Percentiles rank a stretch among this genome's conserved stretches.
These are phyloP conservation scores for Thamnophis elegans DNA, from an alignment of 2,797 vertebrate genomes.

Conservation along the genomic window DNA sequence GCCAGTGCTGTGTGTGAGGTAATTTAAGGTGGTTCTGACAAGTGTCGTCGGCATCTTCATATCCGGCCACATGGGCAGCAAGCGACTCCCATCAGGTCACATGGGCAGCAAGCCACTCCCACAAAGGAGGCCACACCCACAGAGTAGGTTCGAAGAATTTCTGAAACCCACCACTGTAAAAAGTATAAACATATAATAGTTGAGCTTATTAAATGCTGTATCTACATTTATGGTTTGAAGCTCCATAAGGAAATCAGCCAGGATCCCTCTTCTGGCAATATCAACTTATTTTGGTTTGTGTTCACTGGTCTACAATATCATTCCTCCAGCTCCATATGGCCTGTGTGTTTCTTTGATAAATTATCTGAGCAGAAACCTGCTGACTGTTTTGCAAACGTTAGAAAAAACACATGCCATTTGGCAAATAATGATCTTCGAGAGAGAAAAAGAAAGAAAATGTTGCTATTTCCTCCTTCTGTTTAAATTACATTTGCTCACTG, in stretches of 20 bases:
- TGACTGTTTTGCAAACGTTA: slow-evolving; percentile 49
- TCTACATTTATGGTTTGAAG: not conserved
- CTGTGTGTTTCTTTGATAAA: slow-evolving; percentile 45
- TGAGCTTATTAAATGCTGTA: not conserved
- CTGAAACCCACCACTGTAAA: too few relatives aligned
- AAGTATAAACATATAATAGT: not conserved
- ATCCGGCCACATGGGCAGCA: too few relatives aligned
- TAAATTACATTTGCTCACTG: slow-evolving; percentile 42
- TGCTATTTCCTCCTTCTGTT: slow-evolving; percentile 17
- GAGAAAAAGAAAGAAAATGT: slow-evolving; percentile 2
- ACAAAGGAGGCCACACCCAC: too few relatives aligned
- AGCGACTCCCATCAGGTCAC: too few relatives aligned
- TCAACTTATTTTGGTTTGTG: slow-evolving; percentile 7
- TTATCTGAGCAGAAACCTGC: slow-evolving; percentile 46
- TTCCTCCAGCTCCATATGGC: not conserved
- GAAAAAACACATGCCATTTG: slow-evolving; percentile 35
- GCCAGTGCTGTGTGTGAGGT: too few relatives aligned
- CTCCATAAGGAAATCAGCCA: not conserved
- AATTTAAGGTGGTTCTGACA: too few relatives aligned
- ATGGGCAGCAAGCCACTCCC: too few relatives aligned
- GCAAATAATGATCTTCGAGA: slow-evolving; percentile 13
- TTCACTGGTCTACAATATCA: slow-evolving; percentile 26
- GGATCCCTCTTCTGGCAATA: not conserved
- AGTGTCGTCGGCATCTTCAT: too few relatives aligned
- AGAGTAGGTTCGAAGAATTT: too few relatives aligned